phyloP scores from a whole-genome alignment of 1,140 invertebrate genomes.

The Listronotus bonariensis region DNA sequence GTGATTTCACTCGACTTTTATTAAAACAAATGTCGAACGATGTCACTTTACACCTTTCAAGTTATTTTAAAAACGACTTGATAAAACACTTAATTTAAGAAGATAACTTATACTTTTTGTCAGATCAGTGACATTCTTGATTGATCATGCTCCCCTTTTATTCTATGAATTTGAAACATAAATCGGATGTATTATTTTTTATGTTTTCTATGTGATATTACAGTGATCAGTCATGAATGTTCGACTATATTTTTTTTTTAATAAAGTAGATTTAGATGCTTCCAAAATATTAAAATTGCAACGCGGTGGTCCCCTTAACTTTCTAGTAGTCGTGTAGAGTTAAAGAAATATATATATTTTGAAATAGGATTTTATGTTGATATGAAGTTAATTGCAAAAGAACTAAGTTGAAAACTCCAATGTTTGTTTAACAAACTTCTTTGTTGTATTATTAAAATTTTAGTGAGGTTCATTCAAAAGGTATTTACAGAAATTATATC shows the following conservation, averaged over 20 bases:
- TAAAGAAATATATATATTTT: not conserved
- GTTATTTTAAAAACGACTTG: constrained; percentile 25
- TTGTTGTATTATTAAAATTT: too few species aligned
- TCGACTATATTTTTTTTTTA: constrained; percentile 19
- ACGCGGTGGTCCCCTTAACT: constrained; percentile 9
- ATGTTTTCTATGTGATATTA: constrained; percentile 42
- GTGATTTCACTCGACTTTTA: not conserved
- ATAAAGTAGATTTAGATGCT: constrained; percentile 29
- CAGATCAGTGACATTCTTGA: constrained; percentile 25
- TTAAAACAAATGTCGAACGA: constrained; percentile 4
- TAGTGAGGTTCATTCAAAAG: too few species aligned
- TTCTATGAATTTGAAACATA: constrained; percentile 35
- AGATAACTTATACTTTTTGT: constrained; percentile 39
- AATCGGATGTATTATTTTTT: constrained; percentile 31
- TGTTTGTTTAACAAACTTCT: too few species aligned
- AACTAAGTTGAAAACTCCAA: too few species aligned
- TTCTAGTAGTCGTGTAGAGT: not conserved
- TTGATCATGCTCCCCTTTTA: constrained; percentile 23
- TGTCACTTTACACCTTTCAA: constrained; percentile 11
- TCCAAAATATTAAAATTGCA: constrained; percentile 21
- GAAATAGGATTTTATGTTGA: not conserved
- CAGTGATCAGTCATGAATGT: constrained; percentile 31
- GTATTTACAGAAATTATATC: too few species aligned
- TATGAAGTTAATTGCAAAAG: too few species aligned
- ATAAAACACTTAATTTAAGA: constrained; percentile 36